Evolutionary conservation across 2,888 invertebrate species (phyloP).

Genomic region (Leucozona laternaria): DNA sequence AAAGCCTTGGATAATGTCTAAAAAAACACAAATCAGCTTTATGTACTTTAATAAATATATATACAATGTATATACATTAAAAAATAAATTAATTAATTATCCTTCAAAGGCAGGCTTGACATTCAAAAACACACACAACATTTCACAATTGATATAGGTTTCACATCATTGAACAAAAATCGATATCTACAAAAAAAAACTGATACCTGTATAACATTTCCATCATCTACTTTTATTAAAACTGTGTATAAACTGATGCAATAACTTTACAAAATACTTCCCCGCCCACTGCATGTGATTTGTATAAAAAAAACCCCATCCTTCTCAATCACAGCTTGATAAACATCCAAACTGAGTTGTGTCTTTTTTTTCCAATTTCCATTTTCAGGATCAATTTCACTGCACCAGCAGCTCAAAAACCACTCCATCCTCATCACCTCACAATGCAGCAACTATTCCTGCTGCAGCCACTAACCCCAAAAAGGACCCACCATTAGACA

Average conservation of each 20-base stretch:
- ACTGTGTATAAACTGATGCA: constrained; percentile 2
- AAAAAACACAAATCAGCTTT: too few species aligned
- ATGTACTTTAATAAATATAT: too few species aligned
- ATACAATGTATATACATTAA: neutral
- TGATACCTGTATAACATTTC: neutral
- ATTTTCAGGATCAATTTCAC: constrained; percentile 68
- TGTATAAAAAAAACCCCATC: too few species aligned
- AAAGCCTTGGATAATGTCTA: too few species aligned
- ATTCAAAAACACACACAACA: neutral
- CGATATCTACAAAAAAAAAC: neutral
- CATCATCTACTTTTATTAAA: constrained; percentile 37
- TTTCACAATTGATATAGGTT: neutral
- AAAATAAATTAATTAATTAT: neutral
- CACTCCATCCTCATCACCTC: constrained; percentile 65
- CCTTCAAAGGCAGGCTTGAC: neutral
- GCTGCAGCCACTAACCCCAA: constrained; percentile 37
- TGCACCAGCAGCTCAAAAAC: constrained; percentile 71
- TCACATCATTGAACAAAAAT: neutral
- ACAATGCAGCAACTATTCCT: constrained; percentile 50
- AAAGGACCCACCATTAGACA: constrained; percentile 27
- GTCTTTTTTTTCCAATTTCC: constrained; percentile 33
- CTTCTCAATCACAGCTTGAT: constrained; percentile 5
- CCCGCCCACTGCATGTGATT: neutral
- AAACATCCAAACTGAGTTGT: constrained; percentile 41
- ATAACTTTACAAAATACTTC: neutral